Base-by-base conservation (phyloP, 2,113 vertebrate genomes). In the Galemys pyrenaicus region DNA sequence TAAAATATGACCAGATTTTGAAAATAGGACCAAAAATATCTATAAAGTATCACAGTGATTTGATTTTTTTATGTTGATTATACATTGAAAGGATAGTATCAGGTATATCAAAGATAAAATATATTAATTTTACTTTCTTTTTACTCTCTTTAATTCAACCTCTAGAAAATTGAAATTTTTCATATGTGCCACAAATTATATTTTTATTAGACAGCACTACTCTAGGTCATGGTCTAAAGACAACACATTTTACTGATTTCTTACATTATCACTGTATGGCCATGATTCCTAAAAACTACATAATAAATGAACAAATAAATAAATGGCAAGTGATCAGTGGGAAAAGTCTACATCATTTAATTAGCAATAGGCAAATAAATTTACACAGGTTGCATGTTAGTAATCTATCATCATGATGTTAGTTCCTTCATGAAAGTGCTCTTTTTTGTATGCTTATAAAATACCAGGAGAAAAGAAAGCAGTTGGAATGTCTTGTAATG, bases 321-420 rank as follows among this genome's bases (percentile, higher is more conserved):
- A 64, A 87, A 64, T 91, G 58, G 26, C 3, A 86, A 91, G 20
- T 92, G 71, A 35, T 85, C 28, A 85, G 6, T 65, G 51, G 67
- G 64, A 87, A 92, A 77, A 62, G 89, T 4, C 28, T 28, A 13
- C 46, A 86, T 91, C 30, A 71, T 35, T 90, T 83, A 81, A 65
- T 87, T 84, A 82, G 67, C 54, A 82, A 80, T 26, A 91, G 79
- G 19, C 68, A 32, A 93, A 89, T 39, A 54, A 12, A 86, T 51
- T 78, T 94, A 15, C 2, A 56, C 24, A 75, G 26, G 20, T 96
- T 51, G 2, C 35, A 56, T 89, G 49, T 44, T 67, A 81, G 20
- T 73, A 73, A 84, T 35, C 13, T 28, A 84, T 85, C 20, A 86
- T 64, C 32, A 10, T 8, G 1, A 51, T 54, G 80, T 92, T 83